phyloP scores from a whole-genome alignment of 2,888 invertebrate species.

The Aphidius colemani region DNA sequence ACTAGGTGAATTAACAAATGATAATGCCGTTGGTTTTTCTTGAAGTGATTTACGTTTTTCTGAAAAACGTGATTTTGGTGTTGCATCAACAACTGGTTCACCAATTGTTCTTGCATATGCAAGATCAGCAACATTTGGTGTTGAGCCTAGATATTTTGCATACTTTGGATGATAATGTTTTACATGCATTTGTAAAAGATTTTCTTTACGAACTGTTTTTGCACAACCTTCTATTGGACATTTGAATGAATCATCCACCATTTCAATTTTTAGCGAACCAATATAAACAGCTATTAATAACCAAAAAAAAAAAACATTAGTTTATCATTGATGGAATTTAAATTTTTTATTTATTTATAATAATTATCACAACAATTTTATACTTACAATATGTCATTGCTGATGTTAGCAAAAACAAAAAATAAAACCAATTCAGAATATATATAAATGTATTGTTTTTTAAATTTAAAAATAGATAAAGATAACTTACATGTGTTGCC shows the following conservation, averaged over 20 bases:
- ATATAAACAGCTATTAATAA: constrained; percentile 61
- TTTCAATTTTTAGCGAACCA: constrained; percentile 63
- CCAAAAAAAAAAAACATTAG: constrained; percentile 56
- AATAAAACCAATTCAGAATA: constrained; percentile 18
- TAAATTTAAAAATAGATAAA: constrained; percentile 7
- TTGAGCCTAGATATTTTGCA: constrained; percentile 74
- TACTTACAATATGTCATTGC: constrained; percentile 52
- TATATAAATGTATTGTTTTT: constrained; percentile 21
- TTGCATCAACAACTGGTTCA: constrained; percentile 62
- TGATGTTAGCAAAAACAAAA: constrained; percentile 31
- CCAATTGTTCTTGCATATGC: constrained; percentile 80
- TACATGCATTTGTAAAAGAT: constrained; percentile 88
- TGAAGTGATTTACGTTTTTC: constrained; percentile 41
- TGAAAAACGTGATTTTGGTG: constrained; percentile 48
- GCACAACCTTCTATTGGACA: constrained; percentile 84
- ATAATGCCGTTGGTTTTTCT: constrained; percentile 34
- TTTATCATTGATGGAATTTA: background rate
- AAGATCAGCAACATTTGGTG: constrained; percentile 84
- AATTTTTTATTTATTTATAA: background rate
- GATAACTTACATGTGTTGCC: constrained; percentile 47
- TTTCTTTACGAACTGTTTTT: constrained; percentile 90
- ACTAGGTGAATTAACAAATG: constrained; percentile 24
- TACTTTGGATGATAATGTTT: constrained; percentile 91
- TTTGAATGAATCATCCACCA: constrained; percentile 69
- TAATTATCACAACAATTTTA: constrained; percentile 15